phyloP scores from a whole-genome alignment of 2,113 vertebrate genomes.

The Vidua chalybeata region DNA sequence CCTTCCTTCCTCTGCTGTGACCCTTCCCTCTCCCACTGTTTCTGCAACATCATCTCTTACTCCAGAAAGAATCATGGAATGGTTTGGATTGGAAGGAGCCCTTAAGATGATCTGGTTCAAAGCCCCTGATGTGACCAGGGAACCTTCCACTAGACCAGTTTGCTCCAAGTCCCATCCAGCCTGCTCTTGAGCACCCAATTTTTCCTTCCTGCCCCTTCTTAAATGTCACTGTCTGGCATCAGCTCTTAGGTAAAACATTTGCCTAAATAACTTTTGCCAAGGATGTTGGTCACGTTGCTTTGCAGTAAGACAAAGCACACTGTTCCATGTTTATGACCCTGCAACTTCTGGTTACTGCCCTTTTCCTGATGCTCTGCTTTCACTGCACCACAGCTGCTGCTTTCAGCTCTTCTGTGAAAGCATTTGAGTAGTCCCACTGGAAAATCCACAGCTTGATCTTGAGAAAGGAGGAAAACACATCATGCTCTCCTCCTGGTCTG shows the following conservation, averaged over 20 bases:
- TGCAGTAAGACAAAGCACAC: background rate
- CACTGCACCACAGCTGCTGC: background rate
- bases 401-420: background rate
- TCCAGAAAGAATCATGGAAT: background rate
- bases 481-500: fast-evolving
- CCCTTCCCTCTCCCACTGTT: background rate
- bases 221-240: background rate
- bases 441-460: background rate
- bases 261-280: background rate
- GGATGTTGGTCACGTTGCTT: background rate
- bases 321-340: background rate
- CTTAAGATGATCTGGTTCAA: background rate
- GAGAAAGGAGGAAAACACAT: background rate
- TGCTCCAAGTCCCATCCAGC: background rate
- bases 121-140: fast-evolving
- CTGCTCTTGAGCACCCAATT: background rate
- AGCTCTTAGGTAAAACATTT: background rate
- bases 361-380: background rate
- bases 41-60: background rate
- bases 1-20: background rate
- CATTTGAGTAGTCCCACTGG: background rate
- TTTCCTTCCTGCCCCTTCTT: background rate
- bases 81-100: background rate
- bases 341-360: background rate
- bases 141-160: background rate